Conservation (phyloP, 2,113 vertebrate species). For the Strix uralensis region DNA sequence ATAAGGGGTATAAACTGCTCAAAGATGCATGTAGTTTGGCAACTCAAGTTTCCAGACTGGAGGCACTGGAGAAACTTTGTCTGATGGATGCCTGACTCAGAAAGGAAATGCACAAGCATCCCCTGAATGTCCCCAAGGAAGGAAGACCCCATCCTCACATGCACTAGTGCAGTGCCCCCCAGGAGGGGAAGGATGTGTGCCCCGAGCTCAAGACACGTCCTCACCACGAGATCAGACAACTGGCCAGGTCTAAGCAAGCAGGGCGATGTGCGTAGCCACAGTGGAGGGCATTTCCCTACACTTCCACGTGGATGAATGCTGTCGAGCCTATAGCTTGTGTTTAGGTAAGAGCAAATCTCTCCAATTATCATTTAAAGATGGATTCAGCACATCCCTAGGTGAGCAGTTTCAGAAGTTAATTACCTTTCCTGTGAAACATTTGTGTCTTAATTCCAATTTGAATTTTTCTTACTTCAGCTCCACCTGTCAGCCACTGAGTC, state of each 20-base stretch:
- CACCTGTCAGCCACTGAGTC: slow-evolving; percentile 4
- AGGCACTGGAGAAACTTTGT: neutral
- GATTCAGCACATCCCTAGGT: neutral
- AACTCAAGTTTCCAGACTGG: neutral
- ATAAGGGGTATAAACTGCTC: neutral
- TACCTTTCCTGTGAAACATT: neutral
- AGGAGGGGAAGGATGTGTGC: neutral
- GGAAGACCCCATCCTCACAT: neutral
- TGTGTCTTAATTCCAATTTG: slow-evolving; percentile 5
- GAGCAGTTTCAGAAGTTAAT: slow-evolving; percentile 38
- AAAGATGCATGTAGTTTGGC: neutral
- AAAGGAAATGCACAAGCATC: neutral
- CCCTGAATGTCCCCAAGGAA: neutral
- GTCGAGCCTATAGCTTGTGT: neutral
- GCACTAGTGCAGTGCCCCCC: rapidly evolving
- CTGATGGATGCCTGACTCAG: neutral
- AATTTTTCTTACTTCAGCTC: slow-evolving; percentile 19
- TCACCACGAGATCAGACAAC: neutral
- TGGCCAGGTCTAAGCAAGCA: neutral
- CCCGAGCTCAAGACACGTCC: rapidly evolving
- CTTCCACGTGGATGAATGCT: neutral
- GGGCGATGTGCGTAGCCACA: rapidly evolving
- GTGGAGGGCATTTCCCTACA: neutral
- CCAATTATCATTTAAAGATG: neutral
- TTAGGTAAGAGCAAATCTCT: neutral